phyloP scores from a whole-genome alignment of 2,113 vertebrate species.

The Chloropsis cyanopogon region DNA sequence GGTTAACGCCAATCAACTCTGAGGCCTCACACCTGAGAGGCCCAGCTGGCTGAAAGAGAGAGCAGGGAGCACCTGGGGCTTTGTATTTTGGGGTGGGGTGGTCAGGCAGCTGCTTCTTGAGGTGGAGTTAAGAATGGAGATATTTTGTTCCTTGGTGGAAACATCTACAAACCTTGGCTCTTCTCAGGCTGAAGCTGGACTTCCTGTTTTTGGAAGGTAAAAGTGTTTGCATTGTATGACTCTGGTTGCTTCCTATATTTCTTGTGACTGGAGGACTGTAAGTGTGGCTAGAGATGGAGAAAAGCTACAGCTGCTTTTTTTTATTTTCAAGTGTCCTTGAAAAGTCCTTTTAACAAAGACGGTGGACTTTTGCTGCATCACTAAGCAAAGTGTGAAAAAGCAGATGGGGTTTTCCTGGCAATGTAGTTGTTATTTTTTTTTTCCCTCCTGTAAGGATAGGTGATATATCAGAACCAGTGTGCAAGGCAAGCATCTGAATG shows the following conservation, averaged over 20 bases:
- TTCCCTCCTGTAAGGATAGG: neutral
- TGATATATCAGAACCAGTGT: neutral
- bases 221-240: neutral
- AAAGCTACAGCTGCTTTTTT: neutral
- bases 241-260: neutral
- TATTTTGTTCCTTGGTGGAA: neutral
- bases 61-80: neutral
- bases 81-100: neutral
- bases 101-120: rapidly evolving
- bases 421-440: neutral
- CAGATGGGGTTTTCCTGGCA: neutral
- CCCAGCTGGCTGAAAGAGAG: neutral
- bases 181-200: neutral
- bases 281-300: neutral
- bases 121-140: neutral
- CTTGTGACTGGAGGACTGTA: neutral
- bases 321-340: neutral
- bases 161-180: neutral
- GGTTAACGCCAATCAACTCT: neutral
- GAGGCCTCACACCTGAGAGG: neutral
- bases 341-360: neutral
- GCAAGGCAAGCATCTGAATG: neutral
- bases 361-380: neutral
- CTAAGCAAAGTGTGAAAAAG: neutral
- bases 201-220: neutral